These are phyloP conservation scores for Tortricodes alternella DNA, from an alignment of 2,888 invertebrate species.

Conservation along the genomic window DNA sequence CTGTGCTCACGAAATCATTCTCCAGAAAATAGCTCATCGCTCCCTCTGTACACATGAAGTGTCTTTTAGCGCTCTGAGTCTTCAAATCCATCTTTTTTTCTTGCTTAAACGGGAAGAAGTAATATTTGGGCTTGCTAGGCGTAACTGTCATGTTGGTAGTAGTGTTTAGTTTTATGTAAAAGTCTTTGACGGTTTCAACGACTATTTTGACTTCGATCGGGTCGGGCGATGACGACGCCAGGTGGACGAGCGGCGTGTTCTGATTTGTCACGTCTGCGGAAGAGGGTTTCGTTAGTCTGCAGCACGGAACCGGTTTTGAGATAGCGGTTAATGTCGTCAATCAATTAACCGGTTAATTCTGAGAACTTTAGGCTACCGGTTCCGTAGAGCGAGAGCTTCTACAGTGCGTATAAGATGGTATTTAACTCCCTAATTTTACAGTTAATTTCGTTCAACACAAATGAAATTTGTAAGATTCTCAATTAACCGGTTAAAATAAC, in stretches of 20 bases:
- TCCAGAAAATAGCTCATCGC: constrained; percentile 43
- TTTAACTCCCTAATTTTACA: no score
- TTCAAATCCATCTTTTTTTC: constrained; percentile 51
- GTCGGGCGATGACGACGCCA: constrained; percentile 85
- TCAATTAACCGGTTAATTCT: no score
- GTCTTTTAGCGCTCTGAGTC: constrained; percentile 55
- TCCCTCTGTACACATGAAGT: constrained; percentile 80
- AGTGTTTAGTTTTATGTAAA: constrained; percentile 75
- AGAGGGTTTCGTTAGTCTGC: neutral
- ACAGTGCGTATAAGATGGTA: no score
- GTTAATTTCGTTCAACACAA: no score
- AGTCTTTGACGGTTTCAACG: constrained; percentile 83
- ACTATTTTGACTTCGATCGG: constrained; percentile 83
- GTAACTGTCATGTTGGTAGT: constrained; percentile 71
- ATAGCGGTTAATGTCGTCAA: neutral
- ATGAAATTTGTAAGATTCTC: no score
- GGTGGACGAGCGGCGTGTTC: constrained; percentile 84
- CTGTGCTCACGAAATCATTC: constrained; percentile 41
- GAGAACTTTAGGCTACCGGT: no score
- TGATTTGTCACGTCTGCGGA: constrained; percentile 62
- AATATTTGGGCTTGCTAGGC: constrained; percentile 77
- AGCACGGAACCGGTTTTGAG: no score
- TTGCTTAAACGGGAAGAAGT: constrained; percentile 80
- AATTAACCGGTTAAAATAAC: no score
- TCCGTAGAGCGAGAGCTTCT: no score